A percentile compares a stretch with the other conserved stretches of the same genome.
These are phyloP conservation scores for Empidonax alnorum DNA, from an alignment of 2,113 vertebrate species.

Conservation along the genomic window DNA sequence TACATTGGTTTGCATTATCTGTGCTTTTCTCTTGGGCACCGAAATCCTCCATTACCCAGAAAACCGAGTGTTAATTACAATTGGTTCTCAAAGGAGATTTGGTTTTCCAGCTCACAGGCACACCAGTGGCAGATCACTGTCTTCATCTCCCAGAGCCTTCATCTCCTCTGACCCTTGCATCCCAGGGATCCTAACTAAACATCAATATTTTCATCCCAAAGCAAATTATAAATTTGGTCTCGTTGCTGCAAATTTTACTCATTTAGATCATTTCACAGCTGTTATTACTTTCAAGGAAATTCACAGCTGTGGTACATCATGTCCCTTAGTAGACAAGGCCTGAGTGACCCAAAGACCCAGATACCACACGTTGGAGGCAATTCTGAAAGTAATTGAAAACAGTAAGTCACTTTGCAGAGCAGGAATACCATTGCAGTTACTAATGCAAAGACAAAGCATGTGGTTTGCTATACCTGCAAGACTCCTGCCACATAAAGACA, in stretches of 20 bases:
- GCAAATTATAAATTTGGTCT: neutral
- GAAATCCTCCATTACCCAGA: neutral
- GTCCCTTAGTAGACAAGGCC: neutral
- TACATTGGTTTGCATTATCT: neutral
- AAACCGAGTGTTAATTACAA: constrained; percentile 19
- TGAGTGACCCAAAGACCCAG: neutral
- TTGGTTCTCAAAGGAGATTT: constrained; percentile 1
- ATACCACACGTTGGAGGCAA: neutral
- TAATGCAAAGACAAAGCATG: neutral
- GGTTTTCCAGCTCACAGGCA: neutral
- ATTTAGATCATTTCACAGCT: neutral
- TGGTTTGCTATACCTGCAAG: neutral
- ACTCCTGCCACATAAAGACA: neutral
- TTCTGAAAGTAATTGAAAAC: neutral
- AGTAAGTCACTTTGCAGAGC: neutral
- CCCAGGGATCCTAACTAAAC: neutral
- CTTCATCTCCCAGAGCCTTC: neutral
- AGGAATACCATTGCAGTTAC: neutral
- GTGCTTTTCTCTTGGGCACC: constrained; percentile 12
- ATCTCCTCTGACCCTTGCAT: neutral
- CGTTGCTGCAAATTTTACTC: neutral
- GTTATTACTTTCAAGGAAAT: neutral
- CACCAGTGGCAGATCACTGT: neutral
- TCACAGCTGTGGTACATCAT: neutral
- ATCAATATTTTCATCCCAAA: neutral